Base-by-base conservation (phyloP, 2,113 vertebrate genomes). In the Amphiprion ocellaris region DNA sequence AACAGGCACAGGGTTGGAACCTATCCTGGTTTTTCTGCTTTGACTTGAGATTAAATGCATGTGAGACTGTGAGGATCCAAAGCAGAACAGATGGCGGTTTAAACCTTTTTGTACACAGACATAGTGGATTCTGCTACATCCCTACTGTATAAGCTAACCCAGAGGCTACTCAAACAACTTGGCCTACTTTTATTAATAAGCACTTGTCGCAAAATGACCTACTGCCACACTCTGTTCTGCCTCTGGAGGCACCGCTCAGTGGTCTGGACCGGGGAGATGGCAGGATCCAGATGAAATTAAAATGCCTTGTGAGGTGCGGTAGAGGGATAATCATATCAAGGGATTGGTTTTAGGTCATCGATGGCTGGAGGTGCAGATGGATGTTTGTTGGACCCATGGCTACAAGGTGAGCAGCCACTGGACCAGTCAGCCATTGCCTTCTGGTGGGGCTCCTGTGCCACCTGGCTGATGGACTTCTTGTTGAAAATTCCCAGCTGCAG, bases 311-410 rank as follows among this genome's bases (percentile, higher is more conserved):
- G 44, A 70, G 60, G 60, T 58, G 28, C 33, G 33, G 41, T 37
- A n/a, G 44, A 54, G 49, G 53, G 0, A 72, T 37, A 56, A 56
- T 8, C 56, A 69, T 50, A 69, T 73, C 26, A 30, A 24, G 54
- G 23, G 54, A 0, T 33, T 50, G 50, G 69, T 78, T 78, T 79
- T 8, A 67, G 82, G 84, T 79, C 87, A 69, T 50, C 11, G 0
- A 53, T 77, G 54, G 82, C 86, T 67, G 59, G 28, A 68, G 67
- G 69, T 70, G 60, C 59, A 69, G 72, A 69, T 65, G 44, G 63
- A 83, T 75, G 62, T 52, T 59, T 64, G 67, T 37, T 46, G 3
- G 53, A 53, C 10, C 44, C 44, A 11, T 19, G 65, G 53, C 53
- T 79, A 41, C 75, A 67, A 73, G 75, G 67, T 72, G 50, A 63